Conservation (phyloP, 2,888 invertebrate genomes). For the Pterostichus madidus region DNA sequence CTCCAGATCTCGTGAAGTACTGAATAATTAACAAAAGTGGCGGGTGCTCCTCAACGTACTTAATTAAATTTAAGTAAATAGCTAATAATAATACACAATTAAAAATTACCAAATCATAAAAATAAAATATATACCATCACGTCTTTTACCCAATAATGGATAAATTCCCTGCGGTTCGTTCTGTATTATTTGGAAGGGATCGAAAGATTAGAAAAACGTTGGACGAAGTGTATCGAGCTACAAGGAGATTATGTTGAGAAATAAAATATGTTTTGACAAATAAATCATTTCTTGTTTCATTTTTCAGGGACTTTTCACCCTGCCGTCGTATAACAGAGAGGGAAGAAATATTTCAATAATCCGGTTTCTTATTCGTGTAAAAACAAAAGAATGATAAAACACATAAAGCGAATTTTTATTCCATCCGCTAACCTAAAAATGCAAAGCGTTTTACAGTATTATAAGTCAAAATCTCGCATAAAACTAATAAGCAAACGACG, state of each 20-base stretch:
- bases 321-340: not conserved
- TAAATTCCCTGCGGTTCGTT: too few species aligned
- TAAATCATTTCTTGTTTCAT: too few species aligned
- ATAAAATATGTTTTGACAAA: too few species aligned
- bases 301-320: too few species aligned
- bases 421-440: slow-evolving; percentile 42
- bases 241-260: too few species aligned
- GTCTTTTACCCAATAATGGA: too few species aligned
- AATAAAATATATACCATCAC: too few species aligned
- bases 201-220: too few species aligned
- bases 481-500: slow-evolving; percentile 47
- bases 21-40: slow-evolving; percentile 12
- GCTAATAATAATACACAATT: too few species aligned
- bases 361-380: slow-evolving; percentile 1
- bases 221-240: too few species aligned
- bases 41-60: not conserved
- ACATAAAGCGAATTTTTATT: slow-evolving; percentile 40
- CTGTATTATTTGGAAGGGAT: too few species aligned
- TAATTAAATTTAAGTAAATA: not conserved
- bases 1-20: slow-evolving; percentile 12
- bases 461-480: slow-evolving; percentile 41
- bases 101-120: too few species aligned
- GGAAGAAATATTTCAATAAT: slow-evolving; percentile 39
- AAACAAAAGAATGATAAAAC: slow-evolving; percentile 26
- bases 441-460: slow-evolving; percentile 40